Evolutionary conservation across 2,888 invertebrate species (phyloP).

Genomic region (Epinotia nisella): DNA sequence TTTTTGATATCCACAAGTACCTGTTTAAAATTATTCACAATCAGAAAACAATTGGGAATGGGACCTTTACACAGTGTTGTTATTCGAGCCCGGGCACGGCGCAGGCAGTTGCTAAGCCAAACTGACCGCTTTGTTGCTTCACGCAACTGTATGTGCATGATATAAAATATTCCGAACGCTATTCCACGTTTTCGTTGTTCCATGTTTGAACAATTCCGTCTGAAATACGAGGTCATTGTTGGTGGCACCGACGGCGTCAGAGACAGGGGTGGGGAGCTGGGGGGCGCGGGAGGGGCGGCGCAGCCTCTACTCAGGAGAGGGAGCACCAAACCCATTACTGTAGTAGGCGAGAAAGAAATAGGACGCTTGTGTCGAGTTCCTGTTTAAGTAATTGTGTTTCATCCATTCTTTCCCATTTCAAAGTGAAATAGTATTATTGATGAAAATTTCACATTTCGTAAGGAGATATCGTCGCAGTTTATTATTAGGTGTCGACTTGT

Average conservation of each 20-base stretch:
- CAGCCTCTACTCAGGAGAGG: slow-evolving; percentile 56
- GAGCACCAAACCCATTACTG: slow-evolving; percentile 77
- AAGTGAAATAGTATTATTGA: slow-evolving; percentile 61
- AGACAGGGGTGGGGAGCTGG: slow-evolving; percentile 63
- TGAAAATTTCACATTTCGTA: slow-evolving; percentile 54
- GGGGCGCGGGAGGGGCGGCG: slow-evolving; percentile 59
- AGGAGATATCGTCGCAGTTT: slow-evolving; percentile 29
- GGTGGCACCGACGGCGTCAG: slow-evolving; percentile 80
- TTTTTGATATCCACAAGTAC: background rate
- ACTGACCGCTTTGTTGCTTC: slow-evolving; percentile 22
- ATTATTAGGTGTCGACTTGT: slow-evolving; percentile 30
- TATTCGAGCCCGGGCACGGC: background rate
- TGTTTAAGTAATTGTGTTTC: slow-evolving; percentile 81
- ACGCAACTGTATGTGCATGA: slow-evolving; percentile 37
- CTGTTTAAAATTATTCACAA: background rate
- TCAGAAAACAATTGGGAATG: too few relatives aligned
- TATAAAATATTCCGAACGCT: slow-evolving; percentile 54
- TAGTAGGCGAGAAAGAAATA: slow-evolving; percentile 81
- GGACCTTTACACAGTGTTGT: background rate
- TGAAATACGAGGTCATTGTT: slow-evolving; percentile 85
- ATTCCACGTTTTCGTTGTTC: slow-evolving; percentile 79
- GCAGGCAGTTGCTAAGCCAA: slow-evolving; percentile 24
- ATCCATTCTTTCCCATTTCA: slow-evolving; percentile 71
- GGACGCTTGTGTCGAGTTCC: slow-evolving; percentile 76
- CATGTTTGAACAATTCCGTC: slow-evolving; percentile 82